Conservation (phyloP, 1,140 invertebrate genomes). For the Drosophila biarmipes region DNA sequence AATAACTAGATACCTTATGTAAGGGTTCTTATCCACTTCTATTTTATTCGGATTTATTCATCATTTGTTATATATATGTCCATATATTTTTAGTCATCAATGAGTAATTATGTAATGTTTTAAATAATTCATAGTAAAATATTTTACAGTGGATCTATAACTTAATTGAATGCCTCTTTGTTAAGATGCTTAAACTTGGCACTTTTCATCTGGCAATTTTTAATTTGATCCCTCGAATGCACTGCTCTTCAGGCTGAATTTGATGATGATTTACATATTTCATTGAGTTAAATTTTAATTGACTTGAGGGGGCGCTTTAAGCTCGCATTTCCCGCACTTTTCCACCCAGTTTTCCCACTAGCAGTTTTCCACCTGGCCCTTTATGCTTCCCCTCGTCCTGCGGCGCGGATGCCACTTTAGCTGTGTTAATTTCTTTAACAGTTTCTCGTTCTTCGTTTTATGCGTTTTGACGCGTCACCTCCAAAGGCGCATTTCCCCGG, state of each 20-base stretch:
- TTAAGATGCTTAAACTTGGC: not conserved
- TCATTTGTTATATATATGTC: too few relatives aligned
- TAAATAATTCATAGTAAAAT: too few relatives aligned
- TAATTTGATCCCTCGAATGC: not conserved
- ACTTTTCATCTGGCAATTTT: too few relatives aligned
- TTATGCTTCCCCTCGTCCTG: not conserved
- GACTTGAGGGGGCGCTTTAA: constrained; percentile 16
- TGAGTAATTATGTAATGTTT: too few relatives aligned
- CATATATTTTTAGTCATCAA: too few relatives aligned
- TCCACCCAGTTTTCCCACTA: too few relatives aligned
- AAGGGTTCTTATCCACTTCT: too few relatives aligned
- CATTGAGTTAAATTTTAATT: constrained; percentile 25
- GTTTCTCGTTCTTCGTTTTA: constrained; percentile 71
- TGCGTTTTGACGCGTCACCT: constrained; percentile 64
- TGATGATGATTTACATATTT: constrained; percentile 21
- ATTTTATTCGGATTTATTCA: too few relatives aligned
- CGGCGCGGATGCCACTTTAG: constrained; percentile 40
- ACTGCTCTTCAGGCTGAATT: not conserved
- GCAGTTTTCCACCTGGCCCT: constrained; percentile 8
- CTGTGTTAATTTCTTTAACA: constrained; percentile 70
- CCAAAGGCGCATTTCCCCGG: not conserved
- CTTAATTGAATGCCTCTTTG: not conserved
- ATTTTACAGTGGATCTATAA: too few relatives aligned
- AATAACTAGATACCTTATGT: too few relatives aligned
- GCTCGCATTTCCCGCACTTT: constrained; percentile 1